phyloP scores from a whole-genome alignment of 2,888 invertebrate genomes.

The Lissocephala sabroskyi region DNA sequence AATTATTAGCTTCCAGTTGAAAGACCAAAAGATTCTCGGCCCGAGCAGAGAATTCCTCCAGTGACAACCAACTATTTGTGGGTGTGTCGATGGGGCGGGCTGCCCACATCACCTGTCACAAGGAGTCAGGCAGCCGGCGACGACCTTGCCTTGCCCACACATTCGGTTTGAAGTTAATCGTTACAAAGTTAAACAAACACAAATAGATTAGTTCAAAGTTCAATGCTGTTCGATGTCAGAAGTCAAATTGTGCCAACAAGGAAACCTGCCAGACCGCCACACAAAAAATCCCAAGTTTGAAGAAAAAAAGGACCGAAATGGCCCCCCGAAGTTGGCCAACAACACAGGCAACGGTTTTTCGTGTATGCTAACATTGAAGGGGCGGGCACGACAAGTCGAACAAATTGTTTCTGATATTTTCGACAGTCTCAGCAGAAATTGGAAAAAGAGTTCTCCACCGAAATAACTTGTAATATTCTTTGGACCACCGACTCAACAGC shows the following conservation, averaged over 20 bases:
- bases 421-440: too few species aligned
- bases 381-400: constrained; percentile 36
- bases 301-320: constrained; percentile 10
- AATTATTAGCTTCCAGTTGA: not conserved
- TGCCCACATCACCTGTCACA: constrained; percentile 13
- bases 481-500: too few species aligned
- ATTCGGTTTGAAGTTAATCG: constrained; percentile 45
- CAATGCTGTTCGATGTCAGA: constrained; percentile 42
- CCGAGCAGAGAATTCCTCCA: not conserved
- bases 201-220: constrained; percentile 62
- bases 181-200: constrained; percentile 64
- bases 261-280: constrained; percentile 12
- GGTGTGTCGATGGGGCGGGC: not conserved
- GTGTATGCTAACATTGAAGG: too few species aligned
- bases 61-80: not conserved
- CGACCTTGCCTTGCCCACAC: constrained; percentile 5
- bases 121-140: too few species aligned
- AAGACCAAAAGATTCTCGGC: not conserved
- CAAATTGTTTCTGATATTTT: constrained; percentile 36
- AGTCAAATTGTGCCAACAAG: constrained; percentile 53
- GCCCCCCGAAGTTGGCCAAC: too few species aligned
- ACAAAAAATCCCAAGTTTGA: not conserved
- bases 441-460: too few species aligned
- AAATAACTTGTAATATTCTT: too few species aligned
- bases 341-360: too few species aligned